Base-by-base conservation (phyloP, 2,113 vertebrate species). In the Pholis gunnellus region DNA sequence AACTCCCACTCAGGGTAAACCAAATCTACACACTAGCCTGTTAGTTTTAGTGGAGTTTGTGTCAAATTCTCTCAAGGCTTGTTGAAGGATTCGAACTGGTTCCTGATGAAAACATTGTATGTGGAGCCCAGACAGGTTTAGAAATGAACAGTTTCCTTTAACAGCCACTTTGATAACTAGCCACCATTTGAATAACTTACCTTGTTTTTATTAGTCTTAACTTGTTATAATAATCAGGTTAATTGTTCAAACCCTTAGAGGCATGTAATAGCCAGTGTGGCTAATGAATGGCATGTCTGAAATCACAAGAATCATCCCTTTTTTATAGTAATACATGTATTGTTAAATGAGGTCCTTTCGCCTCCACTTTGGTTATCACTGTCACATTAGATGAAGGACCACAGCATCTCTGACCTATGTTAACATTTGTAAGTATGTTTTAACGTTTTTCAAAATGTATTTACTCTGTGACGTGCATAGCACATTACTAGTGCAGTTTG, bases 41-140 rank as follows among this genome's bases (percentile, higher is more conserved):
- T 66, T 64, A 15, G 18, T 63, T 61, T 72, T 36, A 72, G 79
- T 52, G 57, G 14, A 56, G 31, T 67, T 72, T 72, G 59, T 80
- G 60, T 83, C 57, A 59, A n/a, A 65, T 50, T 22, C 46, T 56
- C 42, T 52, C 10, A 52, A 64, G 36, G 61, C n/a, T 67, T 50
- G 46, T 50, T 61, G 27, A 44, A 22, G 25, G 9, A 73, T 57
- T 59, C 14, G 9, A 73, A 56, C 13, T 27, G n/a, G 22, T 17
- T 36, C 13, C 27, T 60, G 13, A 34, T 31, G 13, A 44, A 42
- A 42, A 44, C 1, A 68, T 52, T 20, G n/a, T 22, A 8, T 73
- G 2, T 60, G 27, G 29, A 4, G 20, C 46, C 31, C 6, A 34
- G 31, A 38, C 15, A 38, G 27, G 4, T n/a, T 52, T 34, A 29